These are phyloP conservation scores for Coracopsis vasa DNA, from an alignment of 2,113 vertebrate species.

Conservation along the genomic window DNA sequence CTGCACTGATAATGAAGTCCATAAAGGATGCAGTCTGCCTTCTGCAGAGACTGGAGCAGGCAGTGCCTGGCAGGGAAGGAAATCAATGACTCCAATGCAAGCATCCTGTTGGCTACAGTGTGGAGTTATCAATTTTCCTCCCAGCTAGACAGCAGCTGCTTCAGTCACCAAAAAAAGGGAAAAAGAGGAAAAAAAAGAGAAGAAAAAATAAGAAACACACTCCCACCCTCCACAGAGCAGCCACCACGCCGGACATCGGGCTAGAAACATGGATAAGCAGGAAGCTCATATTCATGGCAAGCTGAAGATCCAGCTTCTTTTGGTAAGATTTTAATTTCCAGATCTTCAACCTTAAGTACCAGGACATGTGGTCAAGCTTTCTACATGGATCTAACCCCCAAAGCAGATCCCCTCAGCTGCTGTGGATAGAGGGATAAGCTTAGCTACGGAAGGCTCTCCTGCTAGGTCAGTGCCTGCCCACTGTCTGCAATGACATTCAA, in stretches of 20 bases:
- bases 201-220: background rate
- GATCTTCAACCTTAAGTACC: background rate
- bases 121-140: constrained; percentile 5
- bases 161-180: background rate
- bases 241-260: background rate
- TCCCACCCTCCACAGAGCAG: background rate
- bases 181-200: background rate
- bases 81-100: background rate
- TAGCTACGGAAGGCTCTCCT: background rate
- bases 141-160: constrained; percentile 1
- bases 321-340: background rate
- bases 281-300: background rate
- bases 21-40: background rate
- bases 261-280: background rate
- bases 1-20: background rate
- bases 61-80: background rate
- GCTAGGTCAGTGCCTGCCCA: background rate
- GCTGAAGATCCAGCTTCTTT: background rate
- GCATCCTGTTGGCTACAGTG: background rate
- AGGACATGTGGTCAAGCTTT: background rate
- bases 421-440: accelerated
- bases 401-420: background rate
- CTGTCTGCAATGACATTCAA: background rate
- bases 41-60: background rate
- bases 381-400: background rate